A percentile compares a stretch with the other conserved stretches of the same genome.
phyloP scores from a whole-genome alignment of 92 coral and sea anemone genomes.

The Ricordea florida region DNA sequence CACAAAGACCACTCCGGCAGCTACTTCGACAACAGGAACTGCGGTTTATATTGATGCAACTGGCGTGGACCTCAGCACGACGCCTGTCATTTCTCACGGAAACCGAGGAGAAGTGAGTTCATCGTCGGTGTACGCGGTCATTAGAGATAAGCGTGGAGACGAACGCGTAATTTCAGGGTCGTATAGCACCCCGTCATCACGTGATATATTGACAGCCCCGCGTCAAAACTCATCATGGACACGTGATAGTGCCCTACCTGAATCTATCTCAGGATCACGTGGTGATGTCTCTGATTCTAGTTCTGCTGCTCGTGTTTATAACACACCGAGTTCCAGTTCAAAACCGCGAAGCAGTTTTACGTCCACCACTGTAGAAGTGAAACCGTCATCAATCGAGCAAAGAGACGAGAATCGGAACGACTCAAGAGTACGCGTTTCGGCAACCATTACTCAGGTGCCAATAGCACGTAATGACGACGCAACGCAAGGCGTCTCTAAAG shows the following conservation, averaged over 20 bases:
- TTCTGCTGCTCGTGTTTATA: background rate
- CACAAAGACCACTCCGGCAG: background rate
- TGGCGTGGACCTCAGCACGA: background rate
- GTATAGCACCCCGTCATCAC: conserved; percentile 7
- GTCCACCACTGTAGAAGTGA: conserved; percentile 3
- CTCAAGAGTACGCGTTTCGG: background rate
- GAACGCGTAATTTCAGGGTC: conserved; percentile 12
- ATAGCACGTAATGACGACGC: background rate
- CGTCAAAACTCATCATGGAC: background rate
- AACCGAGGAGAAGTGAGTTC: conserved; percentile 8
- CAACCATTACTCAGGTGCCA: background rate
- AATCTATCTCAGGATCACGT: background rate
- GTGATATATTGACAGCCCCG: background rate
- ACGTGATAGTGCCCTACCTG: background rate
- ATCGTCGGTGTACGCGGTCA: conserved; percentile 18
- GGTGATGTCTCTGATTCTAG: background rate
- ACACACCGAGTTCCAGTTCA: background rate
- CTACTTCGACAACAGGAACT: background rate
- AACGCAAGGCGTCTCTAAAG: conserved; percentile 6
- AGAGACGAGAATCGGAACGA: conserved; percentile 52
- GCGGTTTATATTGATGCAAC: conserved; percentile 3
- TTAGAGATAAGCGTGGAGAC: conserved; percentile 18
- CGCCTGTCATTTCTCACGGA: conserved; percentile 3
- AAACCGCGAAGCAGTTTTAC: background rate
- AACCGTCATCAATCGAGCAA: conserved; percentile 8